Base-by-base conservation (phyloP, 2,888 invertebrate species). In the Mesorhabditis sp. region DNA sequence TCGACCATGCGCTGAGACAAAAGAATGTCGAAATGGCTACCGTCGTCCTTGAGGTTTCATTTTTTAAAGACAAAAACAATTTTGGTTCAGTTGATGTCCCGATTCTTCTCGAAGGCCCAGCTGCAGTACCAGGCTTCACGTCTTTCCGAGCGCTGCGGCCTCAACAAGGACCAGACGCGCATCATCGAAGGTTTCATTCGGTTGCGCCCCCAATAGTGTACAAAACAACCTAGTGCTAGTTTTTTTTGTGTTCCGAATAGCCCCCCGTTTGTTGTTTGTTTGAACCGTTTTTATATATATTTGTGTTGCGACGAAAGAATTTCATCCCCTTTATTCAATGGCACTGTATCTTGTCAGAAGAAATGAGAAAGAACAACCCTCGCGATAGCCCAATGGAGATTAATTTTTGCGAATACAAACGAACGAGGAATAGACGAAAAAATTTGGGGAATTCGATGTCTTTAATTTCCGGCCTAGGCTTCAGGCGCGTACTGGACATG, bases 401-500 rank as follows among this genome's bases (percentile, higher is more conserved):
- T 28, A 28, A 28, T 28, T 28, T 28, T 28, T 28, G 28, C 28
- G 28, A 28, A 28, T 28, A 28, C 28, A 13, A 10, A 50, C 58
- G n/a, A 50, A 50, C 7, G n/a, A 13, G 7, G 58, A 50, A 10
- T 50, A 67, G 28, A 67, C 10, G 4, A 67, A 41, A 10, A 67
- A 61, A 61, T 61, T 10, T 7, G 41, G 15, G 43, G 13, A 13
- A 65, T 2, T 13, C 13, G 7, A 15, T 13, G 13, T 13, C 44
- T n/a, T 5, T 6, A 64, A 28, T 41, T 2, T 64, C 7, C 10
- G 65, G 15, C 43, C 71, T 74, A 76, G 13, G 78, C 77, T 65
- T 80, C 80, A 45, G 77, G 79, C 61, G 78, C 79, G 66, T 74
- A 85, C 15, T 84, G 82, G 63, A 77, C 82, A 68, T 84, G 84